Evolutionary conservation across 2,113 vertebrate genomes (phyloP), one percentile per base, ranked within the genome.

Genomic region (Thamnaconus septentrionalis): DNA sequence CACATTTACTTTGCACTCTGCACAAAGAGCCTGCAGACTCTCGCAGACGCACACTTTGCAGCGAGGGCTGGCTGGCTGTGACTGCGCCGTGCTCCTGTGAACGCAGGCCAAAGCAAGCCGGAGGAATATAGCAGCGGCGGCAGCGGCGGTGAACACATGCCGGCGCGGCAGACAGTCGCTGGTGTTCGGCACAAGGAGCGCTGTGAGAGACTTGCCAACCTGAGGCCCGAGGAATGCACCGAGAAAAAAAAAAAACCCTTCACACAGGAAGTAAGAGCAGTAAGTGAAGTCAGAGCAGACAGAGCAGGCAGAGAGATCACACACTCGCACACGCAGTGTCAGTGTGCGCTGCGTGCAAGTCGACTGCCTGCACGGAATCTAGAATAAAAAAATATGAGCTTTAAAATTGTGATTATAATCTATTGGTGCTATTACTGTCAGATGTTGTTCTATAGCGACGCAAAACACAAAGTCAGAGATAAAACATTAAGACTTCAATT

Each of bases 121-220:
- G 18, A 31, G 18, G 18, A 31, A 31, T 31, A 31, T 31, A 31
- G 18, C 18, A 31, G 18, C 18, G 18, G 18, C 18, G 18, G 18
- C 18, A 31, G 18, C 18, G 18, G 18, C 18, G 18, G 18, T 31
- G 18, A 31, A 31, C 63, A 65, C 72, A 62, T 57, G 78, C 53
- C 68, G n/a, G 45, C 49, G 71, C 56, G 18, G 46, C 61, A 66
- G 54, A 51, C 9, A 57, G 56, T 69, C 64, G 69, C 55, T 71
- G 82, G 71, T 78, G 73, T 69, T 77, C 69, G 59, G 72, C 71
- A 85, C 60, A 61, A 64, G 66, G 4, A 65, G 45, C 31, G 47
- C 71, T 70, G 46, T 72, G 75, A 78, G 64, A 60, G 39, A 48
- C 62, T 31, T 76, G 81, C 75, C 75, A 85, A 67, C 56, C 64